phyloP scores from a whole-genome alignment of 2,888 invertebrate genomes.

The Geophilus truncorum region DNA sequence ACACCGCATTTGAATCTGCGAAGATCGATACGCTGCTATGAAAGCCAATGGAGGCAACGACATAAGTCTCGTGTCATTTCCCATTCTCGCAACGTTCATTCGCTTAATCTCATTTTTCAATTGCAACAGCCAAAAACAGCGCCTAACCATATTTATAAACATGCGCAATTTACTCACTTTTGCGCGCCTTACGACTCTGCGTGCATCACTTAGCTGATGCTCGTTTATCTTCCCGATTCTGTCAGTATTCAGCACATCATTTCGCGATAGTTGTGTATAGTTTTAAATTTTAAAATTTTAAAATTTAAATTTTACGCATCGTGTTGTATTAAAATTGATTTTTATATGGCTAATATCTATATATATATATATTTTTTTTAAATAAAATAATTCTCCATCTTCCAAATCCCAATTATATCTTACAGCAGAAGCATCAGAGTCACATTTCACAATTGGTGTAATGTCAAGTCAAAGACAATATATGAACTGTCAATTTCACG shows the following conservation, averaged over 20 bases:
- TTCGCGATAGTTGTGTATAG: not conserved
- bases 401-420: too few relatives aligned
- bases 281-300: not conserved
- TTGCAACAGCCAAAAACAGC: not conserved
- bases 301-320: not conserved
- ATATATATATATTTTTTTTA: too few relatives aligned
- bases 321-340: not conserved
- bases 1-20: not conserved
- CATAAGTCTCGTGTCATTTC: conserved; percentile 27
- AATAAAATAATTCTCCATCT: too few relatives aligned
- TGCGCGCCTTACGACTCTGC: not conserved
- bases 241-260: too few relatives aligned
- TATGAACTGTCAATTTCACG: not conserved
- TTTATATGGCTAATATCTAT: too few relatives aligned
- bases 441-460: not conserved
- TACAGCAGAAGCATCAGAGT: too few relatives aligned
- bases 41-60: conserved; percentile 12
- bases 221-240: not conserved
- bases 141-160: not conserved
- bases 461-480: not conserved
- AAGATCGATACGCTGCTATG: conserved; percentile 20
- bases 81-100: not conserved
- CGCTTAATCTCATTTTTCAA: conserved; percentile 18
- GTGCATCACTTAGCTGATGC: not conserved
- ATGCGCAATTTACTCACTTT: not conserved